phyloP scores from a whole-genome alignment of 2,888 invertebrate species.

The Scaeva pyrastri region DNA sequence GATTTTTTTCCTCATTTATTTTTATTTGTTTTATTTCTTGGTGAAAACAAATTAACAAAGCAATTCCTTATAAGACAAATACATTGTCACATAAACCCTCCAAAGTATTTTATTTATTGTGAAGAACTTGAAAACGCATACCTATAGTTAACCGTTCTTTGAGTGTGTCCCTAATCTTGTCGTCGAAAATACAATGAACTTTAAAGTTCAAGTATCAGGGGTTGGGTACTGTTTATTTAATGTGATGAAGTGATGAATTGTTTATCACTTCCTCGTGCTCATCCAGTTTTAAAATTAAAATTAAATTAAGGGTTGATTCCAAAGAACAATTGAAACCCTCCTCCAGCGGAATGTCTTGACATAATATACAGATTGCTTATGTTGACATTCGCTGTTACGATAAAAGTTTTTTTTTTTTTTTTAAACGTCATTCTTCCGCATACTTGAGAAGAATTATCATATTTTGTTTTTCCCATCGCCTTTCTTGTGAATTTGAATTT shows the following conservation, averaged over 20 bases:
- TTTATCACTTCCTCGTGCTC: not conserved
- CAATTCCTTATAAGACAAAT: too few relatives aligned
- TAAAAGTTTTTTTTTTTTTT: constrained; percentile 1
- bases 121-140: too few relatives aligned
- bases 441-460: constrained; percentile 8
- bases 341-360: not conserved
- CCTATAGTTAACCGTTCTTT: too few relatives aligned
- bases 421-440: not conserved
- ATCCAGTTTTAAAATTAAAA: constrained; percentile 6
- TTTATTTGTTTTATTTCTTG: too few relatives aligned
- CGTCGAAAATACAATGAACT: not conserved
- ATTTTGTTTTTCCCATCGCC: constrained; percentile 7
- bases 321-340: constrained; percentile 3
- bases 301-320: constrained; percentile 10
- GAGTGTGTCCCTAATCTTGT: constrained; percentile 4
- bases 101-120: constrained; percentile 3
- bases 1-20: too few relatives aligned
- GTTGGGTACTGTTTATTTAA: constrained; percentile 10
- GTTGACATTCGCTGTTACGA: not conserved
- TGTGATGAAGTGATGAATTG: constrained; percentile 7
- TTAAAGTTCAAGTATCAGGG: constrained; percentile 3
- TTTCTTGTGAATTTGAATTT: constrained; percentile 7
- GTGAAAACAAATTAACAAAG: too few relatives aligned
- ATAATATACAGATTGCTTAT: not conserved
- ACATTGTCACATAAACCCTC: too few relatives aligned